Conservation (phyloP, 2,113 vertebrate genomes). For the Crocuta crocuta region DNA sequence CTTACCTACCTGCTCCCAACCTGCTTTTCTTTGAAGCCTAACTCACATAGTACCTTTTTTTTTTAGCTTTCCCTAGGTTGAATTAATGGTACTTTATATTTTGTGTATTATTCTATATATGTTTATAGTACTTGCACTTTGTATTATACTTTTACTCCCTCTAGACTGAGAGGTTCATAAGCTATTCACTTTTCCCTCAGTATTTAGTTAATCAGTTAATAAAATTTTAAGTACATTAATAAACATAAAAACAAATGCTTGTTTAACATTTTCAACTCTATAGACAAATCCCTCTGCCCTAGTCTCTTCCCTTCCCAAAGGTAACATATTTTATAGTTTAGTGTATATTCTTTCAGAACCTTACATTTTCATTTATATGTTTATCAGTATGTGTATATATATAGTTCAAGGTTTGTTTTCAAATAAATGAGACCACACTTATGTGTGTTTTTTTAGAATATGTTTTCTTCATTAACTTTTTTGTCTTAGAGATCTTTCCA, state of each 20-base stretch:
- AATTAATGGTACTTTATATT: slow-evolving; percentile 8
- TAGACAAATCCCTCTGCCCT: not conserved
- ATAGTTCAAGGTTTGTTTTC: not conserved
- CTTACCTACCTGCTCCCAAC: not conserved
- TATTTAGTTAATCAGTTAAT: slow-evolving; percentile 6
- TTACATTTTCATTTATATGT: not conserved
- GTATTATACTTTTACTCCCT: not conserved
- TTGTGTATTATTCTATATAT: not conserved
- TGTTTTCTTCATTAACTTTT: slow-evolving; percentile 21
- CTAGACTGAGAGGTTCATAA: slow-evolving; percentile 22
- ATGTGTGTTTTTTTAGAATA: not conserved
- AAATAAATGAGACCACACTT: slow-evolving; percentile 9
- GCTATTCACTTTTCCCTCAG: not conserved
- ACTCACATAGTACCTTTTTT: not conserved
- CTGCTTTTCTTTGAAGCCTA: slow-evolving; percentile 11
- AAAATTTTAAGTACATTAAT: slow-evolving; percentile 12
- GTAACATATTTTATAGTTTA: slow-evolving; percentile 18
- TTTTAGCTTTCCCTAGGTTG: not conserved
- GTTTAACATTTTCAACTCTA: not conserved
- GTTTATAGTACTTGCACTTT: not conserved
- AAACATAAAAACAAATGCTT: slow-evolving; percentile 45
- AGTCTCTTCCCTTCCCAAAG: not conserved
- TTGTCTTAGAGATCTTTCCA: slow-evolving; percentile 16
- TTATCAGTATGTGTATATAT: not conserved
- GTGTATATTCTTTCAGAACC: slow-evolving; percentile 22